Conservation (phyloP, 2,888 invertebrate species). For the Lithophane ornitopus region DNA sequence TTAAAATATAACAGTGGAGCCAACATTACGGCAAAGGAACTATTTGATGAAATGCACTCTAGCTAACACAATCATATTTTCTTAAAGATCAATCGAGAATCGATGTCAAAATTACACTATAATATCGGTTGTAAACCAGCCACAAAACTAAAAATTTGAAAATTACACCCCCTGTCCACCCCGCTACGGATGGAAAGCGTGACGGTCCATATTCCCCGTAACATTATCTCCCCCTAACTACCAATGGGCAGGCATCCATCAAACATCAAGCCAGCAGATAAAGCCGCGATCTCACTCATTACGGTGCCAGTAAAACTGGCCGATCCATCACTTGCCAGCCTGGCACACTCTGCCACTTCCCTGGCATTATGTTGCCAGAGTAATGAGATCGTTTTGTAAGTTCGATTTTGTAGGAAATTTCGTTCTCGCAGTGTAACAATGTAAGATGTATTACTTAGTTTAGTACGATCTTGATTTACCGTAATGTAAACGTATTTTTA, state of each 20-base stretch:
- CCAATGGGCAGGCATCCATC: slow-evolving; percentile 64
- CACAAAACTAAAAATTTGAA: background rate
- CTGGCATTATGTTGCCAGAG: slow-evolving; percentile 55
- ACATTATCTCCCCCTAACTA: slow-evolving; percentile 59
- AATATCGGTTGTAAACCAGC: background rate
- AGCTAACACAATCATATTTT: too few relatives aligned
- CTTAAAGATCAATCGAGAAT: background rate
- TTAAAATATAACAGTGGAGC: too few relatives aligned
- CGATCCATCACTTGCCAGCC: slow-evolving; percentile 65
- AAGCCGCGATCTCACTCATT: slow-evolving; percentile 68
- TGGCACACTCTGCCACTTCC: slow-evolving; percentile 47
- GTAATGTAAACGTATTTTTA: background rate
- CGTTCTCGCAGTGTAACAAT: slow-evolving; percentile 15
- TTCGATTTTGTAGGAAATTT: slow-evolving; percentile 46
- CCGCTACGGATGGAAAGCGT: slow-evolving; percentile 25
- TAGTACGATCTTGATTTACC: background rate
- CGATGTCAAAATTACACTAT: background rate
- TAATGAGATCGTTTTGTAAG: slow-evolving; percentile 65
- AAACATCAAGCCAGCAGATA: slow-evolving; percentile 67
- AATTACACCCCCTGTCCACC: background rate
- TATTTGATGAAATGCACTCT: too few relatives aligned
- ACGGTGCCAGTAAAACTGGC: slow-evolving; percentile 65
- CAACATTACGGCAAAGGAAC: too few relatives aligned
- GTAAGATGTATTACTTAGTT: slow-evolving; percentile 35
- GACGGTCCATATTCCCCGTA: slow-evolving; percentile 52